Base-by-base conservation (phyloP, 2,888 invertebrate species). In the Archips crataeganus region DNA sequence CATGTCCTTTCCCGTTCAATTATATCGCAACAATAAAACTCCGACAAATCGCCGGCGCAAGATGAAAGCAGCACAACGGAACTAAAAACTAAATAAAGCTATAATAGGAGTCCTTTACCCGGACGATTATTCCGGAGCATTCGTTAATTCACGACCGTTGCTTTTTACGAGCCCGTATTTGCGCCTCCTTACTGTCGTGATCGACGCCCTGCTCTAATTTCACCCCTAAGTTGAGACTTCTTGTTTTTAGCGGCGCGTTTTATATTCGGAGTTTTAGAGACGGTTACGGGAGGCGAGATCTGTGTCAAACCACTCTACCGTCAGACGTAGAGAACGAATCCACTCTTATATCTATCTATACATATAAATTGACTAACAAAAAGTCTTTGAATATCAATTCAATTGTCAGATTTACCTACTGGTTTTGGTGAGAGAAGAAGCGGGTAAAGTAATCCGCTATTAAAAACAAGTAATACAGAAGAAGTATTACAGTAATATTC, bases 141-240 rank as follows among this genome's bases (percentile, higher is more conserved):
- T 62, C 72, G 72, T 68, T 68, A 72, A 72, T 67, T 71, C 70
- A 47, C 65, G 61, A 23, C 61, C 72, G 68, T 73, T 73, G 67
- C 67, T 73, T 73, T 73, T 73, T 68, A 73, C 72, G 72, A 68
- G 51, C 42, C 51, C 13, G 67, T 68, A 68, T 68, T 73, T 68
- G 67, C 63, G 68, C 68, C 67, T 63, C 68, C 68, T 68, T 68
- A 73, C 54, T 39, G 63, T 57, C 57, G 57, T 68, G 72, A 73
- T 73, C 72, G 72, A 67, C 68, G 72, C 63, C 47, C 54, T 66
- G 13, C 32, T 68, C 62, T 73, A 63, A 73, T 73, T 73, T 57
- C 72, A 54, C 62, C 60, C 61, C 59, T 23, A 42, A 54, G 54
- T 67, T 47, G 34, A 15, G 54, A 45, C 60, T 61, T 49, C 69